phyloP scores from a whole-genome alignment of 1,140 invertebrate genomes.

The Heliconius nattereri region DNA sequence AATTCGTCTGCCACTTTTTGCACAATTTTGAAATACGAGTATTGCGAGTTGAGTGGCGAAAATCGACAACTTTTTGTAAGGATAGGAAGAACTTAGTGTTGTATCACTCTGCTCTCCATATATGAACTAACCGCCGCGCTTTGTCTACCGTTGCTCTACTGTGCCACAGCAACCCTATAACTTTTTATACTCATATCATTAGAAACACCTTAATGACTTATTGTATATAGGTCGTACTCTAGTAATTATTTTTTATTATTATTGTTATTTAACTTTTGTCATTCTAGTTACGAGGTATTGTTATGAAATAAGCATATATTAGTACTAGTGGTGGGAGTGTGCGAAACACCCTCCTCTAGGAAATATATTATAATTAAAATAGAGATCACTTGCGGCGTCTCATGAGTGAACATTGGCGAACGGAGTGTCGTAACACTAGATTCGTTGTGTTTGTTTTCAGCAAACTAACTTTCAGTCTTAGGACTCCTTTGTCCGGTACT shows the following conservation, averaged over 20 bases:
- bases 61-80: too few species aligned
- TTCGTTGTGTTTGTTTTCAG: not conserved
- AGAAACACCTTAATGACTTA: not conserved
- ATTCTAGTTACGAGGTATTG: not conserved
- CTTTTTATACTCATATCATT: not conserved
- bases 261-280: not conserved
- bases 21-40: too few species aligned
- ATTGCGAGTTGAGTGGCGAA: too few species aligned
- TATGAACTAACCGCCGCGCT: not conserved
- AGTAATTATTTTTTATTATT: slow-evolving; percentile 1
- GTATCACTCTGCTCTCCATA: too few species aligned
- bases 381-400: too few species aligned
- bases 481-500: slow-evolving; percentile 51
- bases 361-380: too few species aligned
- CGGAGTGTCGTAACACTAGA: too few species aligned
- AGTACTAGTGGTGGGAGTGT: too few species aligned
- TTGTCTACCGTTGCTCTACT: not conserved
- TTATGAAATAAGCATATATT: not conserved
- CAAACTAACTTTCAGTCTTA: slow-evolving; percentile 54
- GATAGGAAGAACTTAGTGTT: too few species aligned
- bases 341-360: too few species aligned
- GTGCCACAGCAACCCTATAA: not conserved
- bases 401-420: too few species aligned
- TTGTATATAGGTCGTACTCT: not conserved
- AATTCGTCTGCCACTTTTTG: too few species aligned